Conservation (phyloP, 2,113 vertebrate species). For the Macaca mulatta region DNA sequence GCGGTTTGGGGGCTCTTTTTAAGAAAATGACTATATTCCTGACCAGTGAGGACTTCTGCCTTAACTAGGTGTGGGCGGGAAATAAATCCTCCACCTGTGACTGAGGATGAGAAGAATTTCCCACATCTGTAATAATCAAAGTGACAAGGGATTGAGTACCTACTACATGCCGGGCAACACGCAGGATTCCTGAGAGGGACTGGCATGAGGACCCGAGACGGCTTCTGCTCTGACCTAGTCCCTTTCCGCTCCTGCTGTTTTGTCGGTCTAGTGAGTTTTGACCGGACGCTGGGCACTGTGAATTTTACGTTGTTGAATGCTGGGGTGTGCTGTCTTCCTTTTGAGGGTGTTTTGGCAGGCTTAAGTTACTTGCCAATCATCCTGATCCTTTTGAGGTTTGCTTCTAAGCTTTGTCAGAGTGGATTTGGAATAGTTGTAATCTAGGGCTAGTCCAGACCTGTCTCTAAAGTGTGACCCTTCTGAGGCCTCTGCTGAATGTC, state of each 20-base stretch:
- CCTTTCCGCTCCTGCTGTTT: background rate
- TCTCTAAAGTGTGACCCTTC: background rate
- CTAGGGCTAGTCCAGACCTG: background rate
- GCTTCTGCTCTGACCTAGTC: background rate
- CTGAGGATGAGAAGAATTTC: background rate
- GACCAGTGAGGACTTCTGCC: background rate
- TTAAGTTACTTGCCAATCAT: background rate
- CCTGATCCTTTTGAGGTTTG: background rate
- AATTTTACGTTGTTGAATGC: background rate
- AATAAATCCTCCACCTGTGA: too few species aligned
- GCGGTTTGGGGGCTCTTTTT: background rate
- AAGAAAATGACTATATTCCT: background rate
- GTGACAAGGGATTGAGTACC: background rate
- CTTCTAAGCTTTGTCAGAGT: background rate
- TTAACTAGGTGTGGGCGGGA: background rate
- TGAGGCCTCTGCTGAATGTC: background rate
- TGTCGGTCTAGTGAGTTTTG: rapidly evolving
- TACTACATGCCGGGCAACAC: rapidly evolving
- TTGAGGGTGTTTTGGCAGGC: background rate
- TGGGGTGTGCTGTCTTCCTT: too few species aligned
- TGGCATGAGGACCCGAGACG: background rate
- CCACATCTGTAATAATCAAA: rapidly evolving
- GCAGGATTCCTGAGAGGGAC: background rate
- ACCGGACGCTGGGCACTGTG: background rate
- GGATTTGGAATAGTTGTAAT: background rate